Evolutionary conservation across 2,888 invertebrate species (phyloP).

Genomic region (Leucoptera coffeella): DNA sequence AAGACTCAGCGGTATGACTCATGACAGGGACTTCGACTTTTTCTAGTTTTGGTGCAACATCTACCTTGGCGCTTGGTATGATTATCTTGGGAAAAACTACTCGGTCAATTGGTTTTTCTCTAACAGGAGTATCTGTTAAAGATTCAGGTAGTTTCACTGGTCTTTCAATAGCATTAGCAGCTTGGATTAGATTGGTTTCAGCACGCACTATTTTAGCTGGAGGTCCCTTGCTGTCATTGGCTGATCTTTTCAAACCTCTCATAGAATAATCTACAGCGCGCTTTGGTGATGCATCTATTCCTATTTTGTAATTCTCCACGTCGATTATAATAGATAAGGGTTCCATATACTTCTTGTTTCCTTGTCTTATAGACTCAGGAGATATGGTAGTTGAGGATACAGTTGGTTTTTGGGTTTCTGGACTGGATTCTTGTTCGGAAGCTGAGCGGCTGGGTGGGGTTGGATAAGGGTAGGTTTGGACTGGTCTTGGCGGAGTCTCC

Average conservation of each 20-base stretch:
- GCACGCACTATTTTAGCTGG: slow-evolving; percentile 20
- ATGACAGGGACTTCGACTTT: slow-evolving; percentile 23
- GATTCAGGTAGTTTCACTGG: slow-evolving; percentile 12
- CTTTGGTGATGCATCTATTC: slow-evolving; percentile 42
- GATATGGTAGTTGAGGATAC: slow-evolving; percentile 51
- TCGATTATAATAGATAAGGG: slow-evolving; percentile 42
- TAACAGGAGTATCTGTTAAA: slow-evolving; percentile 11
- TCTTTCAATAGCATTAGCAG: no score
- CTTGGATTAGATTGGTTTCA: slow-evolving; percentile 13
- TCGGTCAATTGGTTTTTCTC: not conserved
- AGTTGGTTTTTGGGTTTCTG: slow-evolving; percentile 41
- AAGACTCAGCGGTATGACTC: slow-evolving; percentile 35
- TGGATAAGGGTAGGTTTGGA: slow-evolving; percentile 37
- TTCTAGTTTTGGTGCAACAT: slow-evolving; percentile 1
- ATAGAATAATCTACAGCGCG: slow-evolving; percentile 41
- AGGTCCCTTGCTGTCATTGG: slow-evolving; percentile 20
- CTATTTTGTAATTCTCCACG: slow-evolving; percentile 43
- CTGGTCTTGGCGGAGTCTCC: slow-evolving; percentile 44
- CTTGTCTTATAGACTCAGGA: slow-evolving; percentile 29
- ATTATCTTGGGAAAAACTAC: slow-evolving; percentile 9
- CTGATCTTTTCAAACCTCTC: slow-evolving; percentile 30
- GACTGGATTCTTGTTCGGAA: slow-evolving; percentile 46
- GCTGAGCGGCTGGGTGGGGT: slow-evolving; percentile 57
- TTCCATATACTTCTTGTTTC: slow-evolving; percentile 34
- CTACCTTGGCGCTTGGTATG: not conserved